phyloP scores from a whole-genome alignment of 2,113 vertebrate species.

The Oryzias curvinotus region DNA sequence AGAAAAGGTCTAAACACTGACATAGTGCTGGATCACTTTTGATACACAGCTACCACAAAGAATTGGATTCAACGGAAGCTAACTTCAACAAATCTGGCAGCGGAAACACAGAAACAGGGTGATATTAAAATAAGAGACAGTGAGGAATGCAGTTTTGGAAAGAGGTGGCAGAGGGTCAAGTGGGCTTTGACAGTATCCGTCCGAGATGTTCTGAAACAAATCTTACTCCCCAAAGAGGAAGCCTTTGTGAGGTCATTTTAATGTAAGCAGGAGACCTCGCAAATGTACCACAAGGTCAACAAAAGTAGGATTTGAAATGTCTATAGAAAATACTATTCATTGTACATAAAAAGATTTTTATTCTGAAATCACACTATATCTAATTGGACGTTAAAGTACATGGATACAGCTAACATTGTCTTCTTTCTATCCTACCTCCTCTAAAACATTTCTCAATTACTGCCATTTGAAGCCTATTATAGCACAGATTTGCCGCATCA shows the following conservation, averaged over 20 bases:
- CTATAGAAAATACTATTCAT: neutral
- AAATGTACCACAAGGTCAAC: slow-evolving; percentile 8
- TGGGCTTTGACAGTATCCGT: neutral
- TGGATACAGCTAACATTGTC: neutral
- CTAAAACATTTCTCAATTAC: neutral
- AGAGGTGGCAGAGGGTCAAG: slow-evolving; percentile 25
- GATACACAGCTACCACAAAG: slow-evolving; percentile 41
- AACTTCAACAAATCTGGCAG: slow-evolving; percentile 9
- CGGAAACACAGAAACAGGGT: slow-evolving; percentile 7
- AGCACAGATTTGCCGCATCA: slow-evolving; percentile 1
- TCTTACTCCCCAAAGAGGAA: neutral
- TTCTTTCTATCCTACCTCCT: neutral
- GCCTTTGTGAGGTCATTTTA: slow-evolving; percentile 2
- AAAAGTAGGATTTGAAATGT: neutral
- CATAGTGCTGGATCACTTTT: slow-evolving; percentile 53
- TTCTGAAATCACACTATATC: neutral
- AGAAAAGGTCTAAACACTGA: slow-evolving; percentile 69
- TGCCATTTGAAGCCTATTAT: neutral
- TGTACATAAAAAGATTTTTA: neutral
- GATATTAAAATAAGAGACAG: slow-evolving; percentile 18
- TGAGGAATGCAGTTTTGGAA: neutral
- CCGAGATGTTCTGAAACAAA: slow-evolving; percentile 11
- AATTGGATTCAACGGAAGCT: slow-evolving; percentile 38
- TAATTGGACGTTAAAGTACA: neutral
- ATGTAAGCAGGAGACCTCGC: neutral